phyloP scores from a whole-genome alignment of 2,888 invertebrate genomes.

The Hirtodrosophila duncani region DNA sequence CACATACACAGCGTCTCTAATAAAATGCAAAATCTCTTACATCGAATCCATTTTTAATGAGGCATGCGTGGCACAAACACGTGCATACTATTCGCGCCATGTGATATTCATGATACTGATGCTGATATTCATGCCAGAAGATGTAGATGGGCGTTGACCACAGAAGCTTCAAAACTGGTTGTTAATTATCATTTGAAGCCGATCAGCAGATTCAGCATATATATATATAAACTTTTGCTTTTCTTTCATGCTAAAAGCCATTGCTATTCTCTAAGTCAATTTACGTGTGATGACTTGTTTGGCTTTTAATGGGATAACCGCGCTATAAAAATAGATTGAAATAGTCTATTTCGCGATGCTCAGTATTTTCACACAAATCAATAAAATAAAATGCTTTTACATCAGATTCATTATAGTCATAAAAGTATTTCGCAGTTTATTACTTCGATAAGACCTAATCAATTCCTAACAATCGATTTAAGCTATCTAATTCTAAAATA shows the following conservation, averaged over 20 bases:
- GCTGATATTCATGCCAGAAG: too few species aligned
- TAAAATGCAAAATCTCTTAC: slow-evolving; percentile 2
- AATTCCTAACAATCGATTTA: too few species aligned
- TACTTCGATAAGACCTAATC: too few species aligned
- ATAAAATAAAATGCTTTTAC: too few species aligned
- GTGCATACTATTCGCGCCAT: slow-evolving; percentile 16
- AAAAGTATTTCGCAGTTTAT: too few species aligned
- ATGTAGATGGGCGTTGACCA: not conserved
- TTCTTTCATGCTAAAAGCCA: slow-evolving; percentile 13
- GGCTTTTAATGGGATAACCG: slow-evolving; percentile 20
- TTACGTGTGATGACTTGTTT: slow-evolving; percentile 16
- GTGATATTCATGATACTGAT: not conserved
- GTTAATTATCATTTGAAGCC: slow-evolving; percentile 16
- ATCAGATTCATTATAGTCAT: too few species aligned
- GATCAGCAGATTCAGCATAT: slow-evolving; percentile 24
- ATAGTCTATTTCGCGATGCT: slow-evolving; percentile 4
- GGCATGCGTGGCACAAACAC: slow-evolving; percentile 41
- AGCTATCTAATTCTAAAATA: too few species aligned
- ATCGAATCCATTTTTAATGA: too few species aligned
- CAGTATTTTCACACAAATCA: not conserved
- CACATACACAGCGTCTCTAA: not conserved
- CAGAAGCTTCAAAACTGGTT: slow-evolving; percentile 29
- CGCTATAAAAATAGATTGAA: slow-evolving; percentile 15
- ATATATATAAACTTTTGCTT: slow-evolving; percentile 29
- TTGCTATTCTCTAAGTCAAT: slow-evolving; percentile 10